Conservation (phyloP, 2,797 vertebrate genomes). For the Pygocentrus nattereri region DNA sequence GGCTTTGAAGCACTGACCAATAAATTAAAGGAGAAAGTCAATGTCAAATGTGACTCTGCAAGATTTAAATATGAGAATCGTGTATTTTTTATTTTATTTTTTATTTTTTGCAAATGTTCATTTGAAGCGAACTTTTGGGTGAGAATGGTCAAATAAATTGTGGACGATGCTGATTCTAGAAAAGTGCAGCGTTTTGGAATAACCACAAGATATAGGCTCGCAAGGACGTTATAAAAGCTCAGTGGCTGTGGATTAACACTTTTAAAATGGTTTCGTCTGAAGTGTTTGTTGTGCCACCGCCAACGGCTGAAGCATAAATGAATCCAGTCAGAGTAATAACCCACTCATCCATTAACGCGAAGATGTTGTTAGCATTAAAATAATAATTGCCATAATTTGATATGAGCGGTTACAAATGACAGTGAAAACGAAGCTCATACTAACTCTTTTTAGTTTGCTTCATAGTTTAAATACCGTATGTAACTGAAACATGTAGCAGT, state of each 20-base stretch:
- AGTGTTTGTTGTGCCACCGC: not conserved
- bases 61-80: not conserved
- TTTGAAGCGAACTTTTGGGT: not conserved
- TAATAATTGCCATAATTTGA: not conserved
- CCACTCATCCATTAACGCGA: not conserved
- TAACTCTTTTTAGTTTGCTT: not conserved
- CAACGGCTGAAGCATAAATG: not conserved
- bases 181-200: not conserved
- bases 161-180: not conserved
- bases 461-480: too few relatives aligned
- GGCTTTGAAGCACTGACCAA: not conserved
- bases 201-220: not conserved
- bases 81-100: too few relatives aligned
- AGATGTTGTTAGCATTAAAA: not conserved
- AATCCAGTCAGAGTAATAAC: not conserved
- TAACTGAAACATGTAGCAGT: too few relatives aligned
- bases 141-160: not conserved
- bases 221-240: not conserved
- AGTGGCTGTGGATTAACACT: not conserved
- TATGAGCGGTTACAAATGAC: not conserved
- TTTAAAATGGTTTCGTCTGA: not conserved
- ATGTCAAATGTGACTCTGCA: conserved; percentile 1
- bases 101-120: not conserved
- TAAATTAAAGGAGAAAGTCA: conserved; percentile 7
- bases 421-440: conserved; percentile 12